Evolutionary conservation across 92 coral and sea anemone genomes (phyloP), one percentile per base, ranked within the genome.

Genomic region (Paramuricea clavata): DNA sequence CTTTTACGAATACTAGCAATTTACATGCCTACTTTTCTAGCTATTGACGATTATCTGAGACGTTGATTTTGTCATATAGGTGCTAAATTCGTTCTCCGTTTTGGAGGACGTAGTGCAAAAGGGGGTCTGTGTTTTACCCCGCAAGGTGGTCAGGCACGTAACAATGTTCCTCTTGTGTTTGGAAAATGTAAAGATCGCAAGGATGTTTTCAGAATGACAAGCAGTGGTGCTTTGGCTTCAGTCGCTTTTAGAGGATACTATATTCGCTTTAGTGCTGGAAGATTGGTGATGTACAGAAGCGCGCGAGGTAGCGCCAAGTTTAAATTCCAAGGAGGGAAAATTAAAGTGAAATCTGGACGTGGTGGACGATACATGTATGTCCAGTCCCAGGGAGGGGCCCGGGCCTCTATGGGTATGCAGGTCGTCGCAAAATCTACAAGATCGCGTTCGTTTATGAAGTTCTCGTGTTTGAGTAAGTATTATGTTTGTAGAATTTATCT

Each of bases 391-490:
- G 62, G 62, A 19, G 62, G 62, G 19, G 62, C 25, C 3, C 22
- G 62, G 27, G 62, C 62, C 16, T 54, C 62, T 21, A 54, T 54
- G 62, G 62, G 62, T 0, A 54, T 54, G 62, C 22, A 54, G 27
- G 17, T 54, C 22, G 62, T 54, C 19, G 62, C 62, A 4, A 54
- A 54, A 54, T 54, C 62, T 54, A 54, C 25, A 54, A 19, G 26
- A 54, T 54, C 62, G 11, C 62, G 62, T 54, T 54, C 62, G 5
- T 54, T 54, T 21, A 54, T 54, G 62, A 54, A 54, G 62, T 54
- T 54, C 19, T 54, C 62, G 23, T 54, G 62, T 13, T 10, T 54
- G 62, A 54, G 62, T 54, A 54, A 54, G 62, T 39, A 39, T n/a
- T n/a, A n/a, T n/a, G n/a, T n/a, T n/a, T n/a, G n/a, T n/a, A n/a